Conservation (phyloP, 1,140 invertebrate genomes). For the Trachymyrmex cornetzi region DNA sequence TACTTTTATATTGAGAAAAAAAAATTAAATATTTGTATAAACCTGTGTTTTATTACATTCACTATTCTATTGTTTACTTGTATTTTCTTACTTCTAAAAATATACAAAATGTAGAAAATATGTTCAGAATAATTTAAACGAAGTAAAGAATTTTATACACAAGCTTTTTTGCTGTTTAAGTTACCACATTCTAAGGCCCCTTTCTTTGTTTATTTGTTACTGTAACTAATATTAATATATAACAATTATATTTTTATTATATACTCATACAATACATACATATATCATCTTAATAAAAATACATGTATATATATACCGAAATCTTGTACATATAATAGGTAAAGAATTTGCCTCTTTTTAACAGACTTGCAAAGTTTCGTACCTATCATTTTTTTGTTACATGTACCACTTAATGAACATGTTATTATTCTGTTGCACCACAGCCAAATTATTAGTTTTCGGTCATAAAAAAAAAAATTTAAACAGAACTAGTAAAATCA, state of each 20-base stretch:
- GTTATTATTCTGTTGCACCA: constrained; percentile 66
- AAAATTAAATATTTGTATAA: constrained; percentile 63
- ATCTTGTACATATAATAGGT: constrained; percentile 66
- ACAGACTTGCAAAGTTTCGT: constrained; percentile 58
- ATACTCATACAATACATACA: constrained; percentile 72
- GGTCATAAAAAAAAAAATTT: constrained; percentile 64
- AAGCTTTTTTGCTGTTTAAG: constrained; percentile 66
- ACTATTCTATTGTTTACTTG: constrained; percentile 57
- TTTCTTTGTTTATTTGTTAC: constrained; percentile 70
- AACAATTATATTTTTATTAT: constrained; percentile 70
- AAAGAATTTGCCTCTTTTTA: constrained; percentile 51
- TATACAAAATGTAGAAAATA: constrained; percentile 66
- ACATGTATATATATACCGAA: constrained; percentile 61
- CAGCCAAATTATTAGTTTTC: constrained; percentile 73
- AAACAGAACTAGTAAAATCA: constrained; percentile 27
- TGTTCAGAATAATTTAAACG: constrained; percentile 68
- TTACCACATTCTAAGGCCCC: constrained; percentile 75
- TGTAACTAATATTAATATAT: constrained; percentile 71
- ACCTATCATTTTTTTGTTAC: constrained; percentile 54
- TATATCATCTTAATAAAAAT: constrained; percentile 70
- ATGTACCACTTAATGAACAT: constrained; percentile 47
- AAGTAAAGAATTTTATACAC: constrained; percentile 67
- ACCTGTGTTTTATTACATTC: constrained; percentile 58
- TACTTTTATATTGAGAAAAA: background rate
- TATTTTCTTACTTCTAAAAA: constrained; percentile 64